phyloP scores from a whole-genome alignment of 2,113 vertebrate species.

The Leiothrix lutea region DNA sequence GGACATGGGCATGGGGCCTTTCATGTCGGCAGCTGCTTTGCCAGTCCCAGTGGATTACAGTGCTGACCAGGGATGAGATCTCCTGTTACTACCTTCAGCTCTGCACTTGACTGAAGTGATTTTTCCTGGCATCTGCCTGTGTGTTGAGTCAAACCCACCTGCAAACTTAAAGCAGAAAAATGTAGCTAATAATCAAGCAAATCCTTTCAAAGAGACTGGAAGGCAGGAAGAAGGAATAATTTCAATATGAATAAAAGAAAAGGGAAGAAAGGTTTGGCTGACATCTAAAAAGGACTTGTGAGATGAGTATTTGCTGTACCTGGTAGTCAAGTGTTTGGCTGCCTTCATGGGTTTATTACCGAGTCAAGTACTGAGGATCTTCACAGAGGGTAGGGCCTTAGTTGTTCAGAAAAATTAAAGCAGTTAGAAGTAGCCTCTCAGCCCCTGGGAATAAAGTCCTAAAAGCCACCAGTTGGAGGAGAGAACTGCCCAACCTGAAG shows the following conservation, averaged over 20 bases:
- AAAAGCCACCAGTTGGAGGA: background rate
- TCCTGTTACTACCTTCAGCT: background rate
- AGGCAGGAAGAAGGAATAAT: background rate
- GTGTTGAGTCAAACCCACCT: background rate
- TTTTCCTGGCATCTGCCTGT: background rate
- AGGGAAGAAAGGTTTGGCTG: background rate
- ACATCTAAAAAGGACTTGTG: background rate
- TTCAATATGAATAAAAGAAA: background rate
- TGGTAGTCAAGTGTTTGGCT: background rate
- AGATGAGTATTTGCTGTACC: background rate
- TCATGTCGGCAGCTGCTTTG: fast-evolving
- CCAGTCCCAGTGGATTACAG: fast-evolving
- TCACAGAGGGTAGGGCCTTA: background rate
- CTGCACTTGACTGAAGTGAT: background rate
- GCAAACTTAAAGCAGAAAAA: background rate
- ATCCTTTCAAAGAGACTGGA: background rate
- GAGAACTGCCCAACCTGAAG: background rate
- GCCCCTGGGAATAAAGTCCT: background rate
- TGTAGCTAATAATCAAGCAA: background rate
- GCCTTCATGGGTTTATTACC: background rate
- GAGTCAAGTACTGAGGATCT: background rate
- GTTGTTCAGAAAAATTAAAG: background rate
- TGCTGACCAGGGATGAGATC: background rate
- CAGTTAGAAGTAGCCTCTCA: background rate
- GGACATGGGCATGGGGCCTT: fast-evolving